Conservation (phyloP, 2,888 invertebrate species). For the Proisotoma minuta region DNA sequence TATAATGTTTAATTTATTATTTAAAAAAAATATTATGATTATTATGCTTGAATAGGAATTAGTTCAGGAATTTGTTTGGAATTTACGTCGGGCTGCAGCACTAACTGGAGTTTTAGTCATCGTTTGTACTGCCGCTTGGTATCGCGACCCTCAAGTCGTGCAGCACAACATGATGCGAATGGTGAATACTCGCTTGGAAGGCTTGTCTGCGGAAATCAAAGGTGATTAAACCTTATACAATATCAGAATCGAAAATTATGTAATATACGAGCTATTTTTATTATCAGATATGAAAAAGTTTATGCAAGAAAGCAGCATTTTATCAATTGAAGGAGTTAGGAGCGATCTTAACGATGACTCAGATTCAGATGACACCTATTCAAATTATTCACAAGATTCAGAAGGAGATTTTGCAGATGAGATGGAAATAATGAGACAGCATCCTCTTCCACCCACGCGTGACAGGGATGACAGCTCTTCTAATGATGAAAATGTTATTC, state of each 20-base stretch:
- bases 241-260: no score
- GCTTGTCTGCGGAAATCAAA: conserved; percentile 24
- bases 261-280: no score
- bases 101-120: conserved; percentile 50
- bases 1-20: not conserved
- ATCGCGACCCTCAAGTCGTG: conserved; percentile 49
- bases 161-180: conserved; percentile 26
- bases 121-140: conserved; percentile 50
- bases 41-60: conserved; percentile 49
- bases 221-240: no score
- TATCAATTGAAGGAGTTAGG: not conserved
- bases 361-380: conserved; percentile 25
- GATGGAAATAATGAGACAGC: not conserved
- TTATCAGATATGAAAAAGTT: not conserved
- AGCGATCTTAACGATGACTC: not conserved
- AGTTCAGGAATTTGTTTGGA: conserved; percentile 53
- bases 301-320: not conserved
- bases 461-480: not conserved
- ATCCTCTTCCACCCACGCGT: not conserved
- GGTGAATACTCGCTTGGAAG: conserved; percentile 27
- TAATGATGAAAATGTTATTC: conserved; percentile 10
- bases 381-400: conserved; percentile 27
- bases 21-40: not conserved
- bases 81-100: conserved; percentile 53
- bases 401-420: not conserved